Percentiles rank a stretch among this genome's conserved stretches.
Evolutionary conservation across 2,113 vertebrate species (phyloP).

Genomic region (Vulpes vulpes): DNA sequence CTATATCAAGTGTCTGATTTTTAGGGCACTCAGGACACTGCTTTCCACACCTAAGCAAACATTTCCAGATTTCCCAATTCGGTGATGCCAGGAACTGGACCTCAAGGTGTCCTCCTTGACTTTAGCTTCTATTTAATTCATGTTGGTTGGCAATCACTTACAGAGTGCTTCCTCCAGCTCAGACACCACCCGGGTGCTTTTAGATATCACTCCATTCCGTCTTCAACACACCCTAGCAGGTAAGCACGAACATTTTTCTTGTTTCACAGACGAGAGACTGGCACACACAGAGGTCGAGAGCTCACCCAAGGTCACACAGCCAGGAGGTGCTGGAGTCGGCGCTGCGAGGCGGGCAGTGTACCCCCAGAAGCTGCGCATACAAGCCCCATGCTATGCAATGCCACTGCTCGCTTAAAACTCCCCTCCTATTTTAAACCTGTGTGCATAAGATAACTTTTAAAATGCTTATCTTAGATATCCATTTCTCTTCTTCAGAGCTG

Average conservation of each 20-base stretch:
- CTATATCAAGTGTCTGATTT: background rate
- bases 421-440: background rate
- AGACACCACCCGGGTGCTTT: background rate
- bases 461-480: background rate
- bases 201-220: too few species aligned
- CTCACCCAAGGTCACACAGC: background rate
- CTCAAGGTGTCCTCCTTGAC: too few species aligned
- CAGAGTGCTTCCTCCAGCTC: background rate
- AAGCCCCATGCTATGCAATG: too few species aligned
- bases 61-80: background rate
- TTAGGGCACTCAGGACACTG: background rate
- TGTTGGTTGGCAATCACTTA: background rate
- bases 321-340: background rate
- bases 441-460: background rate
- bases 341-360: fast-evolving
- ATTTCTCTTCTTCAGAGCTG: background rate
- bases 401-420: background rate
- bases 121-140: background rate
- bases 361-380: background rate
- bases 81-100: background rate
- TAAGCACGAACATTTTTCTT: background rate
- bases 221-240: background rate
- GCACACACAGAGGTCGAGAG: background rate
- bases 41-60: background rate
- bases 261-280: background rate